A percentile compares a stretch with the other conserved stretches of the same genome.
Evolutionary conservation across 64 coral and sea anemone species (phyloP).

Genomic region (Pocillopora verrucosa): DNA sequence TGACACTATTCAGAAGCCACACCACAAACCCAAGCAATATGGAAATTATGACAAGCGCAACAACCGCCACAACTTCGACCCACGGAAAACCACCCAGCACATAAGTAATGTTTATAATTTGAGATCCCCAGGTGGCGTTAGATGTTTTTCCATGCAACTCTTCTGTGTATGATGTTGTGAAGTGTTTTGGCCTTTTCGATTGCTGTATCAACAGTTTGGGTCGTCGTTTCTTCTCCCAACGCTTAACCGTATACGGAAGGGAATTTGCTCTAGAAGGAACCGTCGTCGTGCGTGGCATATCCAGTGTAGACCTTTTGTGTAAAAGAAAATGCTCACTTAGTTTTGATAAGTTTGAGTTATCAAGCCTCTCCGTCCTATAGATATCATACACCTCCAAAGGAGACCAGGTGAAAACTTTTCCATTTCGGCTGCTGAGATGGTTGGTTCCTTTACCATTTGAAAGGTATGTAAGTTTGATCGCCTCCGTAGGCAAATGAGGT

Average conservation of each 20-base stretch:
- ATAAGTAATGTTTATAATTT: not conserved
- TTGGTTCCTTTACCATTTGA: not conserved
- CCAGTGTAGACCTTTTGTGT: not conserved
- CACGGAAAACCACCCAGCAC: not conserved
- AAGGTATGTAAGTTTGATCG: not conserved
- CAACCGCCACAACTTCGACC: too few relatives aligned
- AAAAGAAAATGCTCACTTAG: too few relatives aligned
- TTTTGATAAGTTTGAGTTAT: constrained; percentile 16
- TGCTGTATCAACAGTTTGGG: not conserved
- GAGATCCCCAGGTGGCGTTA: not conserved
- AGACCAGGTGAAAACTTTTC: not conserved
- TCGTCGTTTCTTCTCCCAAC: not conserved
- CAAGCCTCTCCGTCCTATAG: not conserved
- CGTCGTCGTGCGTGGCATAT: not conserved
- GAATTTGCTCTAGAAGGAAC: not conserved
- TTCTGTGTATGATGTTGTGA: not conserved
- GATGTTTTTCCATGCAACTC: too few relatives aligned
- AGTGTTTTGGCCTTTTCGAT: too few relatives aligned
- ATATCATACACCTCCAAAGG: not conserved
- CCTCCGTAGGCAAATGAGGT: not conserved
- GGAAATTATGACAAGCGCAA: too few relatives aligned
- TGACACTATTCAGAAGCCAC: not conserved
- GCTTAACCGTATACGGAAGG: not conserved
- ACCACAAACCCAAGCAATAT: not conserved
- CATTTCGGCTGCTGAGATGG: not conserved